Conservation (phyloP, 2,797 vertebrate species). For the Onychomys arenicola region DNA sequence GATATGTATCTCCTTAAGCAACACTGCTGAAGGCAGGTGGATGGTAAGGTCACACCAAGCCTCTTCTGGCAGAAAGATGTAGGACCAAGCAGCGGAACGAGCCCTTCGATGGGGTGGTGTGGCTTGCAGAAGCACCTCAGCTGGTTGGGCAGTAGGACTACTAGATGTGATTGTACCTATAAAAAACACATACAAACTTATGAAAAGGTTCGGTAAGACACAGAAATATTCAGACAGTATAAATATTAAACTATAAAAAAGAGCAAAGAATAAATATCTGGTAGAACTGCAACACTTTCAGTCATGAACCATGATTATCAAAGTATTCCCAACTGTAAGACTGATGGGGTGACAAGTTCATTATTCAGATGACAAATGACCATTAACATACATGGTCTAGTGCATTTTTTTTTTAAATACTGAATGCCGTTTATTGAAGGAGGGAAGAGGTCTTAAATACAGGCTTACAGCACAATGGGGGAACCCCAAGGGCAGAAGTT, state of each 20-base stretch:
- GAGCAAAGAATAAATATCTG: not conserved
- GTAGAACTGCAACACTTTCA: not conserved
- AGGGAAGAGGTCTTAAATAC: no score
- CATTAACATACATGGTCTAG: not conserved
- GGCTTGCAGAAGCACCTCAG: constrained; percentile 97
- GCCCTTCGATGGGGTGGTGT: constrained; percentile 97
- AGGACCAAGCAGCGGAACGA: constrained; percentile 98
- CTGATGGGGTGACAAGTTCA: constrained; percentile 3
- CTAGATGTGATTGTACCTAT: constrained; percentile 98
- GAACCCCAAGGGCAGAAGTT: no score
- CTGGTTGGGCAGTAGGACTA: constrained; percentile 99
- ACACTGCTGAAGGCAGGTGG: constrained; percentile 97
- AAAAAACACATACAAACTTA: not conserved
- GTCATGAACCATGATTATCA: not conserved
- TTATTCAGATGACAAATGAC: constrained; percentile 2
- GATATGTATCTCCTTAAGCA: constrained; percentile 99
- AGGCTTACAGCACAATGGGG: no score
- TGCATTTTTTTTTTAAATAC: no score
- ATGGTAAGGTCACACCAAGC: constrained; percentile 99
- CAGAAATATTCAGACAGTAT: constrained; percentile 31
- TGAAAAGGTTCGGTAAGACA: not conserved
- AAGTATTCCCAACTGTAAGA: not conserved
- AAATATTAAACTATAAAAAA: constrained; percentile 29
- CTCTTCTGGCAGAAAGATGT: constrained; percentile 98
- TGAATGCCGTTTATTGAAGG: no score